Evolutionary conservation across 2,113 vertebrate species (phyloP).

Genomic region (Elaphurus davidianus): DNA sequence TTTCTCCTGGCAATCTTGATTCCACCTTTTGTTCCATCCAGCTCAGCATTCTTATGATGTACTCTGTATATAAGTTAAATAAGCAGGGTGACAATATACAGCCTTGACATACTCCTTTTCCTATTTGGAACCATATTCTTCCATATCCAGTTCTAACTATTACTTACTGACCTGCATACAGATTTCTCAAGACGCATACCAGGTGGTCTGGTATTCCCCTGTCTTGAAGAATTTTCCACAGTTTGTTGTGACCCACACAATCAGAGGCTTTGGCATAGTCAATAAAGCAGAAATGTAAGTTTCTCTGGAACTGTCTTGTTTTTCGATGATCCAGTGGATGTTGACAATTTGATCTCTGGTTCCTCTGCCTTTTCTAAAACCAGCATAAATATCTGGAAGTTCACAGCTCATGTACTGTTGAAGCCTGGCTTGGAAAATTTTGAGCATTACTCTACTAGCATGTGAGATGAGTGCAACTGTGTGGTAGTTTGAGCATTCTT

Average conservation of each 20-base stretch:
- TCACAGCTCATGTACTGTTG: accelerated
- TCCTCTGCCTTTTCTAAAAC: not conserved
- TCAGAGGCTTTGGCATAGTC: not conserved
- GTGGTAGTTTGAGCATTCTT: not conserved
- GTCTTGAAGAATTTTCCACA: not conserved
- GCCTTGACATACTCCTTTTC: not conserved
- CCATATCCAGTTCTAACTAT: not conserved
- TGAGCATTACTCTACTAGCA: not conserved
- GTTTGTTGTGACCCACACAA: not conserved
- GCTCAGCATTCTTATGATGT: not conserved
- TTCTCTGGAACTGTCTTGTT: not conserved
- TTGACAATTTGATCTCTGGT: not conserved
- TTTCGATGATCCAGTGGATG: accelerated
- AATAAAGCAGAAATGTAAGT: not conserved
- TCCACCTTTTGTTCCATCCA: not conserved
- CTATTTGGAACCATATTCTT: not conserved
- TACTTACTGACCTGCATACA: not conserved
- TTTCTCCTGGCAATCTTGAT: not conserved
- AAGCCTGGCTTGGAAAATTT: not conserved
- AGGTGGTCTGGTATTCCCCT: not conserved
- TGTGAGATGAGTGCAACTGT: not conserved
- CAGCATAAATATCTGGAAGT: not conserved
- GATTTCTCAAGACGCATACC: not conserved
- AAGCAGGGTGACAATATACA: not conserved
- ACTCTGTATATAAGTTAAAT: not conserved